These are phyloP conservation scores for Paedocypris sp. DNA, from an alignment of 2,113 vertebrate species.

Conservation along the genomic window DNA sequence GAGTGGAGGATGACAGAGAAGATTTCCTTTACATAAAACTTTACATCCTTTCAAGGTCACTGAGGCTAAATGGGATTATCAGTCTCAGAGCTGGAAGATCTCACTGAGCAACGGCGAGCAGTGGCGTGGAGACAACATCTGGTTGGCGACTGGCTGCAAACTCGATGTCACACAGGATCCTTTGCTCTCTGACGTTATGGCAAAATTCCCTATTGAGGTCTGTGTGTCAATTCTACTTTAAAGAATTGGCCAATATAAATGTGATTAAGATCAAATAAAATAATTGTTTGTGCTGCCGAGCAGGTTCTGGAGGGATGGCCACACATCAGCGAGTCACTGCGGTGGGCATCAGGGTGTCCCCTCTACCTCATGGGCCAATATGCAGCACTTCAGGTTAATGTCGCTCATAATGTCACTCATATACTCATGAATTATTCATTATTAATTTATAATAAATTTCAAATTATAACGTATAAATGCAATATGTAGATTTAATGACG, in stretches of 20 bases:
- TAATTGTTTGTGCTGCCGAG: background rate
- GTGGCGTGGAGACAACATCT: slow-evolving; percentile 61
- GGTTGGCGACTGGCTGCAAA: slow-evolving; percentile 65
- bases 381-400: slow-evolving; percentile 61
- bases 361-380: slow-evolving; percentile 69
- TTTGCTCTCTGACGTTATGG: slow-evolving; percentile 53
- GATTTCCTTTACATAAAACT: too few relatives aligned
- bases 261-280: too few relatives aligned
- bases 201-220: slow-evolving; percentile 58
- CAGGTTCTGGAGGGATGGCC: slow-evolving; percentile 62
- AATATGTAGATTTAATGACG: too few relatives aligned
- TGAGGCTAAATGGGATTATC: slow-evolving; percentile 61
- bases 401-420: too few relatives aligned
- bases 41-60: slow-evolving; percentile 46
- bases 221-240: too few relatives aligned
- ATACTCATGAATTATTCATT: too few relatives aligned
- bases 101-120: slow-evolving; percentile 43
- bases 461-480: too few relatives aligned
- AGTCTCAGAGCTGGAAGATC: slow-evolving; percentile 50
- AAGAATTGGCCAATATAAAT: too few relatives aligned
- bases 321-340: slow-evolving; percentile 52
- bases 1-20: too few relatives aligned
- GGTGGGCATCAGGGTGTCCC: slow-evolving; percentile 55
- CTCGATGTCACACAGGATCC: slow-evolving; percentile 59
- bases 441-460: too few relatives aligned